Percentiles rank a stretch among this genome's conserved stretches.
Conservation (phyloP, 2,797 vertebrate genomes). For the Petrocephalus schoutedeni region DNA sequence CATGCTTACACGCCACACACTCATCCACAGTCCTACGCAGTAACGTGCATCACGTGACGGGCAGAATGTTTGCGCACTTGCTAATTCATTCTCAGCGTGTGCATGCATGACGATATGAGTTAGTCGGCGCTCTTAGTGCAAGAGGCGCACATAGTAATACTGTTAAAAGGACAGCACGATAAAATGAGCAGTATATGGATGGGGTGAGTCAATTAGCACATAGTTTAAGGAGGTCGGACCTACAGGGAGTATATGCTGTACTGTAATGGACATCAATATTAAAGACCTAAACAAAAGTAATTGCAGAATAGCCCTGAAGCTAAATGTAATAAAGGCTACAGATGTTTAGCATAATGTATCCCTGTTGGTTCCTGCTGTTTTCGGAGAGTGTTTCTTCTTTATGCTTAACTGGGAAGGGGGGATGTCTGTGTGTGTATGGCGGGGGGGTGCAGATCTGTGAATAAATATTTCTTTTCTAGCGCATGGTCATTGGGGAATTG, state of each 20-base stretch:
- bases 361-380: background rate
- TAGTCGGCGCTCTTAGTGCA: background rate
- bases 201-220: background rate
- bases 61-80: background rate
- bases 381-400: constrained; percentile 15
- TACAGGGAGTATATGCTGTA: background rate
- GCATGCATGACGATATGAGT: background rate
- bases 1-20: no score
- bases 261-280: background rate
- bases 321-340: background rate
- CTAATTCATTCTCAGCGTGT: background rate
- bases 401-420: constrained; percentile 23
- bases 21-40: background rate
- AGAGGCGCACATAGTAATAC: background rate
- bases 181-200: background rate
- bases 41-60: background rate
- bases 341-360: background rate
- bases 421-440: background rate
- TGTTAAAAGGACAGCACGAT: background rate
- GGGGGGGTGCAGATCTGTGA: constrained; percentile 36
- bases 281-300: background rate
- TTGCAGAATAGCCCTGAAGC: background rate
- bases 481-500: constrained; percentile 36
- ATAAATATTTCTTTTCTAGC: constrained; percentile 43
- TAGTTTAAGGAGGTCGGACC: background rate